Base-by-base conservation (phyloP, 2,797 vertebrate species). In the Sebastes steindachneri region DNA sequence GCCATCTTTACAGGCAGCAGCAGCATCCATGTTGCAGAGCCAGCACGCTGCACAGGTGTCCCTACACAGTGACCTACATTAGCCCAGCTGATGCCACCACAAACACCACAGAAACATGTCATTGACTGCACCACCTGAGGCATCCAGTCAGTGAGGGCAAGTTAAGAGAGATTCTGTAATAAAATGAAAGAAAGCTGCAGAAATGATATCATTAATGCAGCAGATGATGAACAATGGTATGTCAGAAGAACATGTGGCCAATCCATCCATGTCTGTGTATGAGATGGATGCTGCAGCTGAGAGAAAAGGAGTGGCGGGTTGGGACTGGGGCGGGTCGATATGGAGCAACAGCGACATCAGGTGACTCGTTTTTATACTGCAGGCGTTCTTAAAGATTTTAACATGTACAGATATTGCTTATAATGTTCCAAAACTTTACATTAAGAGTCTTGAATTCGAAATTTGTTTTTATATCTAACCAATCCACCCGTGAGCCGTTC, bases 271-370 rank as follows among this genome's bases (percentile, higher is more conserved):
- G 79, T 84, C 60, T 65, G 71, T 12, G 45, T n/a, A 51, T 51
- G 82, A 88, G 78, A 92, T 86, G 82, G 91, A 92, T 85, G 87
- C 89, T 92, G 82, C 82, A 67, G 77, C 81, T 74, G 77, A 82
- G 62, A 81, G 82, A 86, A 89, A 90, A 94, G 92, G 90, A 93
- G 92, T 92, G 93, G 92, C 90, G 86, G 72, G 7, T 57, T 48
- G 12, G 1, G 65, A 23, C 9, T 3, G 5, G 8, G 4, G 9
- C 3, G 0, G 0, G 59, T 14, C 15, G 15, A 21, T 37, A 31
- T 87, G 68, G 86, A 80, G 70, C 89, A 73, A 86, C 83, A 91
- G 57, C 45, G 51, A 85, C 91, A 63, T 15, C 91, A 21, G 55
- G 79, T 86, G 91, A 14, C 8, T 0, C 0, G 10, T 37, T 10